A percentile compares a stretch with the other conserved stretches of the same genome.
These are phyloP conservation scores for Wiebesia pumilae DNA, from an alignment of 1,140 invertebrate genomes.

Conservation along the genomic window DNA sequence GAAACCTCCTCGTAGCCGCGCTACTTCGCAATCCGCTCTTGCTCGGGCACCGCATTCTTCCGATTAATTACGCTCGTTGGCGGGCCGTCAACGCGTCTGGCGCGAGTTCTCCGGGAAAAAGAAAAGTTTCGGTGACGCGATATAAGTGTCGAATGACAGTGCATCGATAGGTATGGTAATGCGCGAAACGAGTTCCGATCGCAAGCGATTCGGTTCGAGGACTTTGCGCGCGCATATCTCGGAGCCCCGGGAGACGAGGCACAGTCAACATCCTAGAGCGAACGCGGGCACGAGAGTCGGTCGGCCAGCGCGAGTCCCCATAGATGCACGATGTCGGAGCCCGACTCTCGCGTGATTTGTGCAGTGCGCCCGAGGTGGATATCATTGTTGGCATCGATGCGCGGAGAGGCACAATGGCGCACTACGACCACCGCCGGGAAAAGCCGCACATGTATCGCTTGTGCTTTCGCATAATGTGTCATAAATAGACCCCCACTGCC, in stretches of 20 bases:
- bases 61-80: too few relatives aligned
- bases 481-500: constrained; percentile 67
- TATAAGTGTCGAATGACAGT: neutral
- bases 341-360: neutral
- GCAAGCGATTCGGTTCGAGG: too few relatives aligned
- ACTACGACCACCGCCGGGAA: constrained; percentile 63
- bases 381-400: constrained; percentile 69
- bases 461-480: constrained; percentile 75
- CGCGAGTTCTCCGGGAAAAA: too few relatives aligned
- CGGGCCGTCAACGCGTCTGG: too few relatives aligned
- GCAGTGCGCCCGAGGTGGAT: constrained; percentile 50
- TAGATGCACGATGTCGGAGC: too few relatives aligned
- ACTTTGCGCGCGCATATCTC: neutral
- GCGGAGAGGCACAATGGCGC: constrained; percentile 64
- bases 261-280: neutral
- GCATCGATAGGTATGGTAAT: too few relatives aligned
- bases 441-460: constrained; percentile 62
- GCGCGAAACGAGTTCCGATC: too few relatives aligned
- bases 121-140: too few relatives aligned
- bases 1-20: neutral
- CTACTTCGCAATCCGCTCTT: too few relatives aligned
- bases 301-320: neutral
- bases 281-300: too few relatives aligned
- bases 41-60: too few relatives aligned
- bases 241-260: too few relatives aligned